Evolutionary conservation across 1,140 invertebrate genomes (phyloP).

Genomic region (Cydia fagiglandana): DNA sequence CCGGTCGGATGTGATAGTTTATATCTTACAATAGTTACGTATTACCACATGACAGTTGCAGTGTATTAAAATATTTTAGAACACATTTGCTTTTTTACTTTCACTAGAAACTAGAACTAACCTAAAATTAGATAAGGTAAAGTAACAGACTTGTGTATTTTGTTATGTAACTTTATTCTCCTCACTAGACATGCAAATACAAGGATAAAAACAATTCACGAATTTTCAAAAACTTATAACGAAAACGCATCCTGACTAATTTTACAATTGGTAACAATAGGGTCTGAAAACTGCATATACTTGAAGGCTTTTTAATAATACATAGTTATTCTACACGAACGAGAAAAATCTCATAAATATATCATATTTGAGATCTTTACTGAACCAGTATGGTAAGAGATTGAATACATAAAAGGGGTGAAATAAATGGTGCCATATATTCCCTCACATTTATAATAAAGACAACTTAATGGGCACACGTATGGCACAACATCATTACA

Average conservation of each 20-base stretch:
- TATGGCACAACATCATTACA: slow-evolving; percentile 55
- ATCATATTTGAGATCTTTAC: slow-evolving; percentile 42
- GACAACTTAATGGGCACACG: slow-evolving; percentile 40
- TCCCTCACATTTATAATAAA: slow-evolving; percentile 35
- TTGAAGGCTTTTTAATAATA: slow-evolving; percentile 18
- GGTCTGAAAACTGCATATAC: slow-evolving; percentile 45
- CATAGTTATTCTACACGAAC: slow-evolving; percentile 6
- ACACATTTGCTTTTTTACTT: slow-evolving; percentile 33
- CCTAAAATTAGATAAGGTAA: slow-evolving; percentile 33
- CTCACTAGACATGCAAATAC: slow-evolving; percentile 75
- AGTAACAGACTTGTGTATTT: slow-evolving; percentile 50
- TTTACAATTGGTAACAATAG: slow-evolving; percentile 56
- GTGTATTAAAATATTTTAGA: slow-evolving; percentile 41
- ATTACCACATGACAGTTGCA: slow-evolving; percentile 40
- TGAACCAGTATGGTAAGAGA: slow-evolving; percentile 50
- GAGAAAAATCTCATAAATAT: slow-evolving; percentile 30
- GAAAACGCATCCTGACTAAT: slow-evolving; percentile 53
- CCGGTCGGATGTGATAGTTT: slow-evolving; percentile 34
- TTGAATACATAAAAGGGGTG: slow-evolving; percentile 44
- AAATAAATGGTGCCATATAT: slow-evolving; percentile 37
- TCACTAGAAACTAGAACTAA: slow-evolving; percentile 30
- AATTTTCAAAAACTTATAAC: slow-evolving; percentile 54
- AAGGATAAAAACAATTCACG: slow-evolving; percentile 62
- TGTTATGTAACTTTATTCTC: slow-evolving; percentile 74
- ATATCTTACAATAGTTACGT: slow-evolving; percentile 30